phyloP scores from a whole-genome alignment of 2,888 invertebrate species.

The Agrochola lychnidis region DNA sequence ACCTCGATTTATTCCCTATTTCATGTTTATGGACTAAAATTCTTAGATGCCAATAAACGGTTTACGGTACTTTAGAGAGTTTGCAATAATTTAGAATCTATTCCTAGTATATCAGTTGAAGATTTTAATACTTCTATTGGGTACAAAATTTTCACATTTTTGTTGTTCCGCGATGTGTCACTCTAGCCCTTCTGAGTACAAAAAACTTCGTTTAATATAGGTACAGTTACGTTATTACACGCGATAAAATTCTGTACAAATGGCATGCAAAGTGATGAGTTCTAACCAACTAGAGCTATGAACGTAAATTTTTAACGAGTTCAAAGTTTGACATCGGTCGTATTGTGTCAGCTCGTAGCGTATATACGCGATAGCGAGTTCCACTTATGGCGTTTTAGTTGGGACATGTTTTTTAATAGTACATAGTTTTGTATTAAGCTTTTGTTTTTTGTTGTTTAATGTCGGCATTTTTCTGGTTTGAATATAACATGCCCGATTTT shows the following conservation, averaged over 20 bases:
- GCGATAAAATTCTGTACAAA: constrained; percentile 67
- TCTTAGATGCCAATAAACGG: constrained; percentile 41
- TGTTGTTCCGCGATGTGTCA: constrained; percentile 6
- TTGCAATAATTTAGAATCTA: constrained; percentile 13
- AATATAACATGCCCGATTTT: neutral
- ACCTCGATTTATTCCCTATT: constrained; percentile 46
- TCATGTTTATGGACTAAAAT: constrained; percentile 20
- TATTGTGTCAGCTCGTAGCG: constrained; percentile 63
- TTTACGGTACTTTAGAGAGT: constrained; percentile 18
- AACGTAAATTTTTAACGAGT: constrained; percentile 79
- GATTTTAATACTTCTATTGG: constrained; percentile 25
- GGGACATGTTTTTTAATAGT: constrained; percentile 18
- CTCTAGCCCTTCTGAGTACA: constrained; percentile 36
- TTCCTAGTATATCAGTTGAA: constrained; percentile 1
- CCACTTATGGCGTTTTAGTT: constrained; percentile 62
- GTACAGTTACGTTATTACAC: constrained; percentile 60
- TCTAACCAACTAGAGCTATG: constrained; percentile 70
- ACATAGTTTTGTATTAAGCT: constrained; percentile 11
- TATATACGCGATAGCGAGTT: constrained; percentile 62
- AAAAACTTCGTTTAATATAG: constrained; percentile 54
- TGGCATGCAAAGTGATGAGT: constrained; percentile 71
- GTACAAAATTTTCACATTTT: constrained; percentile 12
- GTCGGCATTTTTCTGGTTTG: neutral
- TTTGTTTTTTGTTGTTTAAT: constrained; percentile 6
- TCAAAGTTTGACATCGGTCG: constrained; percentile 73